Conservation (phyloP, 2,797 vertebrate genomes). For the Bovichtus variegatus region DNA sequence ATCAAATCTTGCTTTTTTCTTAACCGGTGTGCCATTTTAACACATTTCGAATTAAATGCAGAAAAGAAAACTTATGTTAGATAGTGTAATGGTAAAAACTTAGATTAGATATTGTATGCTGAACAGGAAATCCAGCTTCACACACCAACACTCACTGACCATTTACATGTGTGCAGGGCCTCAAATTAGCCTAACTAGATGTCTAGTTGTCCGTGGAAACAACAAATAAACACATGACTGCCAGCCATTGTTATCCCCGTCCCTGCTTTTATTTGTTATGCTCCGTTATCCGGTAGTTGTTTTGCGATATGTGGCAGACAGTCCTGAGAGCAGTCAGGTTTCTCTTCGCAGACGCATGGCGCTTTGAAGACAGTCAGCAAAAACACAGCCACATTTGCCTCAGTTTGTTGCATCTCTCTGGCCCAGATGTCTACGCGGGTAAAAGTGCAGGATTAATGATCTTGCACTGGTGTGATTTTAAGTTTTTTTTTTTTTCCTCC, state of each 20-base stretch:
- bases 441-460: conserved; percentile 16
- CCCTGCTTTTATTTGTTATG: conserved; percentile 3
- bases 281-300: conserved; percentile 8
- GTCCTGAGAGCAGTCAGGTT: conserved; percentile 7
- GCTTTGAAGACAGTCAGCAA: conserved; percentile 1
- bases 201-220: neutral
- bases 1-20: conserved; percentile 14
- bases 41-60: neutral
- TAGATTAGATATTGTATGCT: neutral
- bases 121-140: conserved; percentile 12
- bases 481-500: neutral
- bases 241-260: conserved; percentile 5
- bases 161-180: neutral
- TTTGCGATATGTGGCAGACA: conserved; percentile 1
- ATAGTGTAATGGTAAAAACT: neutral
- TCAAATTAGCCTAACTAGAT: neutral
- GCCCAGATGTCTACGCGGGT: conserved; percentile 1
- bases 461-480: conserved; percentile 6
- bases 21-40: neutral
- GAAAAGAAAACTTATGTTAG: conserved; percentile 6
- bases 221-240: conserved; percentile 24
- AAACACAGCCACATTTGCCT: neutral
- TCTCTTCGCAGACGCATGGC: neutral
- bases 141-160: neutral
- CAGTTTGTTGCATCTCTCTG: neutral